Evolutionary conservation across 2,888 invertebrate species (phyloP), one percentile per base, ranked within the genome.

Genomic region (Eilema griseolum): DNA sequence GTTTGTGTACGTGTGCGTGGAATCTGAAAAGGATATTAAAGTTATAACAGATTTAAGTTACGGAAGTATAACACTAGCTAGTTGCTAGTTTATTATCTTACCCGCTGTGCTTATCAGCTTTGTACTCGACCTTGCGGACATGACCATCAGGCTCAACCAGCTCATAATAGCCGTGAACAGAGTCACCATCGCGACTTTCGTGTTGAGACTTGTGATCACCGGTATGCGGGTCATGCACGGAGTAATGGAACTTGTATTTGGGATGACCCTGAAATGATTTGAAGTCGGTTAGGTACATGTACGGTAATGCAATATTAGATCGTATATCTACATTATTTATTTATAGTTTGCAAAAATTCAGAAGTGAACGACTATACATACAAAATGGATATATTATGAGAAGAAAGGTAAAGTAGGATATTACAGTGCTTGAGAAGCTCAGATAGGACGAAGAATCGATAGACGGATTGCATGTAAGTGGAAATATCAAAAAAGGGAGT

Each of bases 201-300:
- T 93, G 91, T 85, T 93, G 93, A 26, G 88, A 86, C 84, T 94
- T 93, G 84, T 90, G 88, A 86, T 95, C 95, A 65, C 95, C 94
- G 77, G 95, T 95, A 86, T 94, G 92, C 24, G 91, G 91, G 84
- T 95, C 95, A 57, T 91, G 81, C 61, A 95, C 95, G 70, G 93
- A 93, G 85, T 95, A 95, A 69, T 90, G 90, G 83, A 89, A 94
- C 79, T 90, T 87, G 79, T 89, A 90, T 79, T 66, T 57, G 10
- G 70, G 70, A 24, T 66, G 89, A 70, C 92, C 88, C 92, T 93
- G 66, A 10, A 74, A 60, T n/a, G 16, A 26, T 59, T 37, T 66
- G 8, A 63, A 67, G 14, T 26, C 3, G 24, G 23, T 70, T 41
- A 37, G 28, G 2, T 20, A 20, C 2, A 20, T 28, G 31, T 61